Conservation (phyloP, 35 echinoderm and acorn worm genomes). For the Chiridota heheva region DNA sequence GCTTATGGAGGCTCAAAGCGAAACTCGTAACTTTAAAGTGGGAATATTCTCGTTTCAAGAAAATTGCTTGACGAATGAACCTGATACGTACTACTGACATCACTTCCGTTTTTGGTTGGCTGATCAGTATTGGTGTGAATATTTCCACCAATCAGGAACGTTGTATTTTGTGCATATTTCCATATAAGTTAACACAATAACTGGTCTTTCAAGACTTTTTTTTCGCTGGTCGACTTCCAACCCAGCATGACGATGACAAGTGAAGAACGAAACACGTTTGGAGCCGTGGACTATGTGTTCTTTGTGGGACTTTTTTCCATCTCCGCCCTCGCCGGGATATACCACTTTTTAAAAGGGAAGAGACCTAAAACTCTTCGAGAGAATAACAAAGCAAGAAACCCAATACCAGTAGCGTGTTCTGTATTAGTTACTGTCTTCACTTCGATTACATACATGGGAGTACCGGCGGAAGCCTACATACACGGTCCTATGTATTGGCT, state of each 20-base stretch:
- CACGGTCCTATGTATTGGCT: slow-evolving; percentile 8
- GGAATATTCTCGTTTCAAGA: too few relatives aligned
- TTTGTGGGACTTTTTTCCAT: slow-evolving; percentile 27
- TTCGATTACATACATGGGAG: slow-evolving; percentile 18
- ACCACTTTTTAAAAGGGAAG: slow-evolving; percentile 24
- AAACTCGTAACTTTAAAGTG: too few relatives aligned
- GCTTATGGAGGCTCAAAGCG: too few relatives aligned
- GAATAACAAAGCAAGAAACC: slow-evolving; percentile 13
- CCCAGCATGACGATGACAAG: slow-evolving; percentile 12
- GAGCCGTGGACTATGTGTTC: slow-evolving; percentile 31
- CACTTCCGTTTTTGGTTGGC: too few relatives aligned
- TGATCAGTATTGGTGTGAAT: too few relatives aligned
- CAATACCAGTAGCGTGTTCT: slow-evolving; percentile 15
- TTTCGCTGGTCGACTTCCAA: too few relatives aligned
- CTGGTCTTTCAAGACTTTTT: too few relatives aligned
- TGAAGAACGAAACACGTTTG: slow-evolving; percentile 8
- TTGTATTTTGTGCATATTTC: too few relatives aligned
- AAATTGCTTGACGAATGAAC: too few relatives aligned
- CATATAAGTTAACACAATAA: too few relatives aligned
- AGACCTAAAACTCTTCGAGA: slow-evolving; percentile 12
- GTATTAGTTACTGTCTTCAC: slow-evolving; percentile 14
- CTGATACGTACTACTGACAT: too few relatives aligned
- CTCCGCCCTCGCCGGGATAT: slow-evolving; percentile 3
- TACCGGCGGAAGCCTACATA: slow-evolving; percentile 31
- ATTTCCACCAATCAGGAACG: too few relatives aligned